A percentile compares a stretch with the other conserved stretches of the same genome.
phyloP scores from a whole-genome alignment of 2,113 vertebrate genomes.

The Xiphophorus couchianus region DNA sequence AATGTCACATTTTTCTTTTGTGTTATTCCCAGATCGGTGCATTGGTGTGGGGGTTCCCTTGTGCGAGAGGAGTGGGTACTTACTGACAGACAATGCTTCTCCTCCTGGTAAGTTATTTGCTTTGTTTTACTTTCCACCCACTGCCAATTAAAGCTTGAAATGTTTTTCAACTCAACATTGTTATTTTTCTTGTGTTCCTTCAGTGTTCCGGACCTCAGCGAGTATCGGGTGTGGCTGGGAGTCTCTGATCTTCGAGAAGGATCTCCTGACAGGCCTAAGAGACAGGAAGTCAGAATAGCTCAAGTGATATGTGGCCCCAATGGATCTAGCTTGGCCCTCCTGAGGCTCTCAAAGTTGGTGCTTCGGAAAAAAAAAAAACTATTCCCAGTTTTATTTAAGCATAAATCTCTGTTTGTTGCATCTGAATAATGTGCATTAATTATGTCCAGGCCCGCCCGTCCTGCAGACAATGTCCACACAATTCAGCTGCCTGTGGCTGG shows the following conservation, averaged over 20 bases:
- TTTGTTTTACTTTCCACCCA: background rate
- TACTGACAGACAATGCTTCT: constrained; percentile 95
- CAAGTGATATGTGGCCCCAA: constrained; percentile 92
- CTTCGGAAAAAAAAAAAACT: constrained; percentile 4
- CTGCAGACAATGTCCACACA: constrained; percentile 87
- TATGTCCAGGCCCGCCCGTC: constrained; percentile 83
- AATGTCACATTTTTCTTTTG: background rate
- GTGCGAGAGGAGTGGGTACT: constrained; percentile 96
- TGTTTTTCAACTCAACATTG: background rate
- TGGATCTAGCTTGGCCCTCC: constrained; percentile 90
- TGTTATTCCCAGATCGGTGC: constrained; percentile 80
- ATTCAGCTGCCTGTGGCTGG: constrained; percentile 91
- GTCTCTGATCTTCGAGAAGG: constrained; percentile 87
- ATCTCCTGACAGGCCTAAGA: constrained; percentile 80
- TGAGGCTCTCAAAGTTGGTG: constrained; percentile 90
- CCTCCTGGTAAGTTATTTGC: constrained; percentile 85
- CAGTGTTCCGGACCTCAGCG: constrained; percentile 91
- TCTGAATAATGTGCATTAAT: constrained; percentile 26
- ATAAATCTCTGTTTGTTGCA: constrained; percentile 8
- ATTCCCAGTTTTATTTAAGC: constrained; percentile 7
- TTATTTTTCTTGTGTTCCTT: constrained; percentile 13
- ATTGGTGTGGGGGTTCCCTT: constrained; percentile 96
- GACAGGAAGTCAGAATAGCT: constrained; percentile 89
- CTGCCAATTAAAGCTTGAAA: constrained; percentile 4
- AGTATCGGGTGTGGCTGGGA: constrained; percentile 93